Base-by-base conservation (phyloP, 2,113 vertebrate species). In the Spea bombifrons region DNA sequence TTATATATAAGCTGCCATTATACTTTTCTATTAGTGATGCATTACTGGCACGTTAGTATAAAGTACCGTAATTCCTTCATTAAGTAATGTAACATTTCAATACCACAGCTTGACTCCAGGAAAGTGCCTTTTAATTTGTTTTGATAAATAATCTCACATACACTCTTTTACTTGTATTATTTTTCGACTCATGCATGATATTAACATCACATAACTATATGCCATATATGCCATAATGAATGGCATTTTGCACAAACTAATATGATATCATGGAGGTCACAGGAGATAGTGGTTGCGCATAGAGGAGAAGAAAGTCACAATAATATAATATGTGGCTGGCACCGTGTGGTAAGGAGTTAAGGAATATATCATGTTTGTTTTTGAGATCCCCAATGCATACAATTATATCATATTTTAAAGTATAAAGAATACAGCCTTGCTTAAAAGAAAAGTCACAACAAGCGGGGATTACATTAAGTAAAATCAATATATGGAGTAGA, bases 41-140 rank as follows among this genome's bases (percentile, higher is more conserved):
- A 59, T 59, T 59, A 59, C 55, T 12, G 55, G 15, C 4, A 13
- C 66, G 47, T 70, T 77, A 77, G 61, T 77, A 61, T 67, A 48
- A 43, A 77, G 53, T 17, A 30, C 30, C 30, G 30, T 30, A 70
- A 77, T 77, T 71, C 17, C 45, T 63, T 77, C 70, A 76, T 76
- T 76, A 53, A 64, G 5, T 30, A 17, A 64, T 7, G 30, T 64
- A 13, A 13, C 17, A 64, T 64, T 64, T 64, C 17, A 64, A 8
- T 7, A 17, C 7, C 9, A 30, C 61, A 64, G 9, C 61, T 17
- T 30, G 30, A 30, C 16, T 64, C 4, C 61, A 64, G 4, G n/a
- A 3, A 64, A 64, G 3, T 6, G 5, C 61, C 30, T 64, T 64
- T 64, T 64, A 16, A 64, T 17, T 30, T 64, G 5, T 13, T 17